Percentiles rank a stretch among this genome's conserved stretches.
Conservation (phyloP, 2,888 invertebrate genomes). For the Arctia plantaginis region DNA sequence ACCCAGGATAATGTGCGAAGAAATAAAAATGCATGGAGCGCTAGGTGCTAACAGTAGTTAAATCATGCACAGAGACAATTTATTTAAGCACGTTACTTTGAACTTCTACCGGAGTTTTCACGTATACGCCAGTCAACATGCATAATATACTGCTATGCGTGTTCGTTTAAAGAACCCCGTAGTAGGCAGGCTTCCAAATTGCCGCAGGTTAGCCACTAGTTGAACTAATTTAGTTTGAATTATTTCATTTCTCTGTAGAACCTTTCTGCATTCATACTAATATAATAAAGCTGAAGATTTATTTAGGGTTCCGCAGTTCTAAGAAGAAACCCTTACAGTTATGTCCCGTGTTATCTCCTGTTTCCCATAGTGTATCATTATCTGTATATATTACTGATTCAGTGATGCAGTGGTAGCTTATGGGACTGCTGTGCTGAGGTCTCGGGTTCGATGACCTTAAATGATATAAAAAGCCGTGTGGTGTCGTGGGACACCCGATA, state of each 20-base stretch:
- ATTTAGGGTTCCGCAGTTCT: background rate
- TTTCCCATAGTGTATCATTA: no score
- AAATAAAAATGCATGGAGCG: conserved; percentile 61
- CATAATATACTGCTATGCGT: conserved; percentile 41
- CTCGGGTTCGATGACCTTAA: no score
- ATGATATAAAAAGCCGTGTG: no score
- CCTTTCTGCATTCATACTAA: background rate
- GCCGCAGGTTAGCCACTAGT: conserved; percentile 30
- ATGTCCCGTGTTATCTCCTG: no score
- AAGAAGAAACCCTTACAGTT: no score
- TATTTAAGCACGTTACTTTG: conserved; percentile 58
- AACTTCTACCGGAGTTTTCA: conserved; percentile 38
- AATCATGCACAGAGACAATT: conserved; percentile 63
- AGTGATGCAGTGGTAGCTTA: no score
- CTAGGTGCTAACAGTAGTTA: conserved; percentile 64
- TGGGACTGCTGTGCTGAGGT: no score
- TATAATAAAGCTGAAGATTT: background rate
- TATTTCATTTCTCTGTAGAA: background rate
- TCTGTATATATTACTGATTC: no score
- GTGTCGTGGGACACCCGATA: no score
- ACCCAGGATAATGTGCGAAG: conserved; percentile 53
- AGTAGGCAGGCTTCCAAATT: conserved; percentile 33
- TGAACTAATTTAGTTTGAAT: conserved; percentile 8
- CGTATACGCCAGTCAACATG: conserved; percentile 52
- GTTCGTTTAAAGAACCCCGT: conserved; percentile 6